phyloP scores from a whole-genome alignment of 2,888 invertebrate species.

The Sepiola atlantica region DNA sequence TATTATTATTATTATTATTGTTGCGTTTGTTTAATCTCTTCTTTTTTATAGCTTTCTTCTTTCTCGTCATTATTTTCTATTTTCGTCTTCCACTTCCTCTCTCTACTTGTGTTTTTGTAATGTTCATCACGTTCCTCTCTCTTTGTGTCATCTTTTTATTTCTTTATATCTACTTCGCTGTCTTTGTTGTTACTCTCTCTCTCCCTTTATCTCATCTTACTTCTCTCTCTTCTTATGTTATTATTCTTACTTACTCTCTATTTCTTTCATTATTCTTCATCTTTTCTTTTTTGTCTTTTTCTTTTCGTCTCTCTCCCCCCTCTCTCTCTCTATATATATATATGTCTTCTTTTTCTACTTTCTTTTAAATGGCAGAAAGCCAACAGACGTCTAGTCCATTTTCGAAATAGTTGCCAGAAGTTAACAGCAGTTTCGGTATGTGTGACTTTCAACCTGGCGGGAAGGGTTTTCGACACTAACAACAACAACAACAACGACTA shows the following conservation, averaged over 20 bases:
- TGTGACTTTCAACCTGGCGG: neutral
- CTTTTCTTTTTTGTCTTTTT: neutral
- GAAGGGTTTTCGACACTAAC: neutral
- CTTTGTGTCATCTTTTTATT: neutral
- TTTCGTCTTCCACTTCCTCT: neutral
- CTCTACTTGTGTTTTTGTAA: neutral
- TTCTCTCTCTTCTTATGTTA: neutral
- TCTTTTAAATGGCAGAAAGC: neutral
- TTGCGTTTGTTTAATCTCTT: too few relatives aligned
- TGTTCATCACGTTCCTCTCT: neutral
- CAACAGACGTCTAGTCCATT: neutral
- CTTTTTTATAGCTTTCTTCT: neutral
- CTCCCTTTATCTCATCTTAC: too few relatives aligned
- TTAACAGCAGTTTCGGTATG: neutral
- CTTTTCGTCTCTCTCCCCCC: neutral
- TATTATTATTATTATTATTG: too few relatives aligned
- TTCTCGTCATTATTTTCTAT: neutral
- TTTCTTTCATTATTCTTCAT: neutral
- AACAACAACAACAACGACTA: neutral
- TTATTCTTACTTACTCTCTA: neutral
- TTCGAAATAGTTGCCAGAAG: slow-evolving; percentile 32
- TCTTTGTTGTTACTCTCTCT: neutral
- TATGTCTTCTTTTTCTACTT: neutral
- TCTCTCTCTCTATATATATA: too few relatives aligned
- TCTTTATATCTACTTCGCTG: neutral